Evolutionary conservation across 2,797 vertebrate genomes (phyloP).

Genomic region (Amblyopsis hoosieri): DNA sequence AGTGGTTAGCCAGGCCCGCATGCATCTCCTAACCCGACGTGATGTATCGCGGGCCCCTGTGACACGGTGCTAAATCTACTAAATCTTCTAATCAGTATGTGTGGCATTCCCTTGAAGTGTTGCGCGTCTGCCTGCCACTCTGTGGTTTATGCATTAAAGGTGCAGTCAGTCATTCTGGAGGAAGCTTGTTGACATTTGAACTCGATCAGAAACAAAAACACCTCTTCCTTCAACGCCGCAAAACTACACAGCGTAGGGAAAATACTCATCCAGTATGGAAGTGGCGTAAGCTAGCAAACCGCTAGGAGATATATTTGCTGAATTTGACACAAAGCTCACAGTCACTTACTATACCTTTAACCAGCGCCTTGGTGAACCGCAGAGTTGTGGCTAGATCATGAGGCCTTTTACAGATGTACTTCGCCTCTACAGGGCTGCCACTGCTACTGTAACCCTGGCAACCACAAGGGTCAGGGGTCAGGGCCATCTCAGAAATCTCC

Average conservation of each 20-base stretch:
- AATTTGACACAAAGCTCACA: too few relatives aligned
- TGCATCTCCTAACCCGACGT: conserved; percentile 20
- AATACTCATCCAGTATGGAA: too few relatives aligned
- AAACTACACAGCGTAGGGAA: too few relatives aligned
- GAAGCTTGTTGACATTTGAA: too few relatives aligned
- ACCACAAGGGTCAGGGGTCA: conserved; percentile 56
- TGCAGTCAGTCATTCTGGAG: too few relatives aligned
- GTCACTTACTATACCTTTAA: background rate
- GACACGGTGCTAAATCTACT: conserved; percentile 75
- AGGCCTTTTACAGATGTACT: conserved; percentile 58
- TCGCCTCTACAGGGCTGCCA: conserved; percentile 45
- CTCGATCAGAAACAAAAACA: too few relatives aligned
- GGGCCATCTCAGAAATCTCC: conserved; percentile 65
- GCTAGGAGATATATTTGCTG: too few relatives aligned
- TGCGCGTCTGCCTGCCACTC: conserved; percentile 36
- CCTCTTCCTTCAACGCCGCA: too few relatives aligned
- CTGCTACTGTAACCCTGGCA: conserved; percentile 69
- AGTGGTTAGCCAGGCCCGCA: conserved; percentile 20
- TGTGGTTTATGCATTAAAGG: conserved; percentile 70
- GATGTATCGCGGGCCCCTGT: conserved; percentile 39
- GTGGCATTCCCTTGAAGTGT: conserved; percentile 39
- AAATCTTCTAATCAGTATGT: conserved; percentile 10
- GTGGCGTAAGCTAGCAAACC: too few relatives aligned
- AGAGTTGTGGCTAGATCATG: conserved; percentile 32
- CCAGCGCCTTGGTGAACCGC: conserved; percentile 38